Conservation (phyloP, 2,797 vertebrate species). For the Coilia nasus region DNA sequence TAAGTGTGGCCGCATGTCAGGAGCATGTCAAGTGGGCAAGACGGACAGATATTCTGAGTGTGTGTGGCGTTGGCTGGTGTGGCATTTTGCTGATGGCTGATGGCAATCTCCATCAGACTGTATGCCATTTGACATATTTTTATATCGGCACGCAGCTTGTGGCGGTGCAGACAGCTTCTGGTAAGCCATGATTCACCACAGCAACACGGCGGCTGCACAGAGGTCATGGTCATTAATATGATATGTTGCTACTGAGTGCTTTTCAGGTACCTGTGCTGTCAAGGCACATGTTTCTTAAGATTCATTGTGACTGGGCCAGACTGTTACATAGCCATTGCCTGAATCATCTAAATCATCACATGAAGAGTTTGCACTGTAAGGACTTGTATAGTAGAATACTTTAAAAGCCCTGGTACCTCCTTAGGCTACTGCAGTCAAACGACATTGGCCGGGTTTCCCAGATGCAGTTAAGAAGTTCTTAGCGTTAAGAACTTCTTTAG, state of each 20-base stretch:
- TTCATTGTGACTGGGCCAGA: background rate
- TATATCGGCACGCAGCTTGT: background rate
- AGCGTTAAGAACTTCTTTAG: too few species aligned
- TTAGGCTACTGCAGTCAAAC: too few species aligned
- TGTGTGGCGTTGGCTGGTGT: background rate
- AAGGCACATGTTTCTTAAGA: background rate
- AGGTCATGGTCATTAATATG: background rate
- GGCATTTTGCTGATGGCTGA: background rate
- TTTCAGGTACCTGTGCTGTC: slow-evolving; percentile 22
- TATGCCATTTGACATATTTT: slow-evolving; percentile 11
- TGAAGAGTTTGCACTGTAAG: background rate
- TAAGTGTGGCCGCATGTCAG: background rate
- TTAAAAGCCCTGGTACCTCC: too few species aligned
- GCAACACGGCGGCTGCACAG: background rate
- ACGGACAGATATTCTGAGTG: slow-evolving; percentile 1
- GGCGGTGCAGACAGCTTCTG: background rate
- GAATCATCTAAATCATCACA: background rate
- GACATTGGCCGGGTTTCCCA: too few species aligned
- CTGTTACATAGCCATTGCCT: background rate
- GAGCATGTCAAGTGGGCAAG: background rate
- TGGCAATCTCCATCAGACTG: background rate
- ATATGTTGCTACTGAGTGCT: slow-evolving; percentile 6
- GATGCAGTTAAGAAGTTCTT: too few species aligned
- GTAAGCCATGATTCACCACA: background rate
- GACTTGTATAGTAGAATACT: too few species aligned